Conservation (phyloP, 2,797 vertebrate genomes). For the Limnodromus scolopaceus region DNA sequence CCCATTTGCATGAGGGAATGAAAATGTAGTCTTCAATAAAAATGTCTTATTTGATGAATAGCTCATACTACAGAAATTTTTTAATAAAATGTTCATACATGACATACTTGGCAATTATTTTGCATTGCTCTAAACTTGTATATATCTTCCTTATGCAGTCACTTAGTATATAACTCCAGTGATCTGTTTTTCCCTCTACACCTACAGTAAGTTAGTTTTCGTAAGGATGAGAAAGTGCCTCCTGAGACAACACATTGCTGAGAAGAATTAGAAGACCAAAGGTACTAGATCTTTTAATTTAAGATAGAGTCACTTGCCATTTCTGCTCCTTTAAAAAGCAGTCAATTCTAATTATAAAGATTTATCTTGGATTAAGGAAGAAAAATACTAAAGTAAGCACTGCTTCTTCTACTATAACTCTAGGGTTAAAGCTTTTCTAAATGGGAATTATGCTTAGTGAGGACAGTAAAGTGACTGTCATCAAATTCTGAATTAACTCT, state of each 20-base stretch:
- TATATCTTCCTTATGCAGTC: background rate
- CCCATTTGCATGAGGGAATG: background rate
- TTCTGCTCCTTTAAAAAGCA: slow-evolving; percentile 63
- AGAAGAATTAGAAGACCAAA: slow-evolving; percentile 53
- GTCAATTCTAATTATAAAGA: slow-evolving; percentile 55
- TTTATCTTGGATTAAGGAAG: slow-evolving; percentile 42
- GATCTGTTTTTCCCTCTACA: slow-evolving; percentile 35
- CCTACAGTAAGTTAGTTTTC: slow-evolving; percentile 36
- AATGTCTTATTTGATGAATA: background rate
- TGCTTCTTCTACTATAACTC: slow-evolving; percentile 17
- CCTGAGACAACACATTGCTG: slow-evolving; percentile 21
- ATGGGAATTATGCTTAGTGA: background rate
- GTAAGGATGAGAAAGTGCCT: slow-evolving; percentile 7
- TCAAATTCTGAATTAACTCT: background rate
- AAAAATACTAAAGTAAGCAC: background rate
- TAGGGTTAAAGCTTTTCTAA: slow-evolving; percentile 43
- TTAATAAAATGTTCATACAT: background rate
- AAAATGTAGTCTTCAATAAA: slow-evolving; percentile 25
- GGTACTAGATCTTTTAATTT: slow-evolving; percentile 58
- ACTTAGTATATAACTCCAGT: background rate
- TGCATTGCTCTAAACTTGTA: background rate
- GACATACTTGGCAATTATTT: slow-evolving; percentile 26
- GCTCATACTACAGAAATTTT: background rate
- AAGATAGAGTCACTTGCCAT: slow-evolving; percentile 37
- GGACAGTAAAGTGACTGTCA: background rate